phyloP scores from a whole-genome alignment of 2,797 vertebrate species.

The Pteronotus mesoamericanus region DNA sequence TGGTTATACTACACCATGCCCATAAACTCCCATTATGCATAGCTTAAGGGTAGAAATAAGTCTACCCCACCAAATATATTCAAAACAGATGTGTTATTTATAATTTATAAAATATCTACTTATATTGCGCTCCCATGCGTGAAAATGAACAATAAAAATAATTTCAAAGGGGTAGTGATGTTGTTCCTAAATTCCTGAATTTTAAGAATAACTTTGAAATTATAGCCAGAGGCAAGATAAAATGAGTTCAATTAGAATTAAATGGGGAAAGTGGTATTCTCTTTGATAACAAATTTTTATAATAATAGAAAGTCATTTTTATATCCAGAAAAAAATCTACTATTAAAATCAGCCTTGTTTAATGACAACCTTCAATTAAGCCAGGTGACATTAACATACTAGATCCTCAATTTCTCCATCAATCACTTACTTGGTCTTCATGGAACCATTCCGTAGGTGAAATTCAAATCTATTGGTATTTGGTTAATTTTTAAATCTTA shows the following conservation, averaged over 20 bases:
- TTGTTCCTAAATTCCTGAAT: conserved; percentile 23
- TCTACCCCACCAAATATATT: not conserved
- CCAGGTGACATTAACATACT: not conserved
- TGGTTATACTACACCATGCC: not conserved
- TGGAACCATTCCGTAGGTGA: not conserved
- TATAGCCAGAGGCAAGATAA: conserved; percentile 24
- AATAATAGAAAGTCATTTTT: conserved; percentile 24
- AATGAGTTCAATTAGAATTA: conserved; percentile 22
- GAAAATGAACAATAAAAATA: conserved; percentile 53
- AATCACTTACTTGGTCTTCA: conserved; percentile 11
- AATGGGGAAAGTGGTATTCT: not conserved
- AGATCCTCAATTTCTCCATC: not conserved
- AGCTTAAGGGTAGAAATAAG: not conserved
- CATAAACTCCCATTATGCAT: not conserved
- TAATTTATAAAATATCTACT: not conserved
- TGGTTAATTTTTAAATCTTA: not conserved
- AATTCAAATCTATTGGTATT: not conserved
- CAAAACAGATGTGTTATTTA: not conserved
- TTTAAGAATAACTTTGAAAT: conserved; percentile 25
- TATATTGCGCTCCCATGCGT: not conserved
- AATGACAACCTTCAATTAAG: conserved; percentile 41
- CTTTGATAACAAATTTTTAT: not conserved
- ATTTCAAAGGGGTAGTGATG: not conserved
- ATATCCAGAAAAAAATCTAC: not conserved
- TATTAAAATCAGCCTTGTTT: conserved; percentile 28